phyloP scores from a whole-genome alignment of 2,888 invertebrate species.

The Sylvicola cinctus region DNA sequence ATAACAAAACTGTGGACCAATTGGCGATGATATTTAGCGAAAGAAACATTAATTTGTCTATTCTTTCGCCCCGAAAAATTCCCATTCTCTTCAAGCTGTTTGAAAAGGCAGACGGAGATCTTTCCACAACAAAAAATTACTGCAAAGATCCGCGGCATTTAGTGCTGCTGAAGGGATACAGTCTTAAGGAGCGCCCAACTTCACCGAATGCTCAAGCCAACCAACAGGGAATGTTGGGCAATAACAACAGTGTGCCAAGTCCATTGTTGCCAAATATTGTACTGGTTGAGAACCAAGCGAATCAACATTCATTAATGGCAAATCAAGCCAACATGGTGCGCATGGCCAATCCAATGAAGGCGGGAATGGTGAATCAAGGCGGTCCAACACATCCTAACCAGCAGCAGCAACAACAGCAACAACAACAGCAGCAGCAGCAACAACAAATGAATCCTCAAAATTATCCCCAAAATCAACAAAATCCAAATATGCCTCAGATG shows the following conservation, averaged over 20 bases:
- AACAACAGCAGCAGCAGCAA: slow-evolving; percentile 1
- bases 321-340: background rate
- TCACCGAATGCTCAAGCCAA: slow-evolving; percentile 27
- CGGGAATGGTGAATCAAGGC: background rate
- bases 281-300: background rate
- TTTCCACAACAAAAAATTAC: slow-evolving; percentile 67
- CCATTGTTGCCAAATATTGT: too few species aligned
- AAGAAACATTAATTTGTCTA: slow-evolving; percentile 65
- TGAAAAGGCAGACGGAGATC: slow-evolving; percentile 77
- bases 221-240: slow-evolving; percentile 4
- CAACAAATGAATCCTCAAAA: background rate
- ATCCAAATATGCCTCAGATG: too few species aligned
- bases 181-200: slow-evolving; percentile 45
- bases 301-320: background rate
- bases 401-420: slow-evolving; percentile 1
- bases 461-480: background rate
- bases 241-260: slow-evolving; percentile 12
- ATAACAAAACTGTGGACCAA: slow-evolving; percentile 66
- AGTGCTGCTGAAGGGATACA: slow-evolving; percentile 49
- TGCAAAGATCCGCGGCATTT: slow-evolving; percentile 73
- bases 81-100: slow-evolving; percentile 69
- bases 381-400: background rate
- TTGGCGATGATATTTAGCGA: slow-evolving; percentile 59
- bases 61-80: slow-evolving; percentile 75
- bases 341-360: background rate